A percentile compares a stretch with the other conserved stretches of the same genome.
Evolutionary conservation across 2,113 vertebrate genomes (phyloP).

Genomic region (Campylomormyrus numenius): DNA sequence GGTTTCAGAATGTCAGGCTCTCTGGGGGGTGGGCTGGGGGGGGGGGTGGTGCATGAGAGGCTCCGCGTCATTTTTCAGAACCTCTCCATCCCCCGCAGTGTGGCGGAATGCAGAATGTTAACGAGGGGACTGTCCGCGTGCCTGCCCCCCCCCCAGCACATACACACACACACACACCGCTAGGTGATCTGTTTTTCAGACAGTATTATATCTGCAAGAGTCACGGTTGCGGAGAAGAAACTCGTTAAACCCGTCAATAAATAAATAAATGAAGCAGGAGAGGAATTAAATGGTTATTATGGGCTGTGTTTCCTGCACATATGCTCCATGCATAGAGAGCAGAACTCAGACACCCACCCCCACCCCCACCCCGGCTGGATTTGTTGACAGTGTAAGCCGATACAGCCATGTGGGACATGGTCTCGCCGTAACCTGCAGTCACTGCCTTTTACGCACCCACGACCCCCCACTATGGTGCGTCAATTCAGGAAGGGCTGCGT

Average conservation of each 20-base stretch:
- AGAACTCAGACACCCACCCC: slow-evolving; percentile 33
- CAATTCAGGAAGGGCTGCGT: slow-evolving; percentile 53
- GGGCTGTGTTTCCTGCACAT: slow-evolving; percentile 32
- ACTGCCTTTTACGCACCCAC: slow-evolving; percentile 46
- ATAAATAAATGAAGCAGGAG: neutral
- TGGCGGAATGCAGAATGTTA: neutral
- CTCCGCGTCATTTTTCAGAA: neutral
- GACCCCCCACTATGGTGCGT: slow-evolving; percentile 44
- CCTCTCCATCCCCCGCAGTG: neutral
- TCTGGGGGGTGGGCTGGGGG: too few relatives aligned
- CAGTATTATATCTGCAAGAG: neutral
- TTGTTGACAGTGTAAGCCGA: slow-evolving; percentile 52
- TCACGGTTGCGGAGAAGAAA: neutral
- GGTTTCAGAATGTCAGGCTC: neutral
- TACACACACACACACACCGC: neutral
- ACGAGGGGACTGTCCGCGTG: neutral
- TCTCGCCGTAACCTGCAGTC: slow-evolving; percentile 42
- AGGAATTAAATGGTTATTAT: slow-evolving; percentile 16
- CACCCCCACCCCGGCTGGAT: neutral
- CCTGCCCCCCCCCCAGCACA: neutral
- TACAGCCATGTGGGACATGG: slow-evolving; percentile 36
- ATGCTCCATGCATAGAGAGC: slow-evolving; percentile 38
- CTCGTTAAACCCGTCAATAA: neutral
- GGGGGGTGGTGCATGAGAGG: neutral
- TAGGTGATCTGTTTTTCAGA: neutral